Base-by-base conservation (phyloP, 2,113 vertebrate genomes). In the Halcyon malimbica region DNA sequence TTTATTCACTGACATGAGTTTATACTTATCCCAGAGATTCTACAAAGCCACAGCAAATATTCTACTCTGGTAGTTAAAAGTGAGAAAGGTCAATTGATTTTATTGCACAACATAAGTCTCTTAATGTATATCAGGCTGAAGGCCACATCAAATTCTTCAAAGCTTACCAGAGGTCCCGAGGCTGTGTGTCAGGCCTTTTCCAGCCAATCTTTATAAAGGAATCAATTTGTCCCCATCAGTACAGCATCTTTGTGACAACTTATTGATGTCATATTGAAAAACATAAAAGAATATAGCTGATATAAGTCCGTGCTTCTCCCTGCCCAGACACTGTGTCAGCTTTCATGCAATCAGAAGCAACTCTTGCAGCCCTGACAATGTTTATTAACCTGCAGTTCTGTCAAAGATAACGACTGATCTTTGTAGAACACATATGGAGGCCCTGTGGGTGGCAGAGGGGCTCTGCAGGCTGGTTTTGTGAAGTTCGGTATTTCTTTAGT, bases 61-160 rank as follows among this genome's bases (percentile, higher is more conserved):
- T 64, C 20, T 42, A 24, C 26, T 50, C 65, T 44, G 13, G 18
- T 56, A 79, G 24, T 68, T 87, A 60, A 89, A 60, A 89, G 77
- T 62, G 77, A 92, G 74, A 95, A 96, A 91, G 46, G 48, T 41
- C 65, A 95, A 26, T 3, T 91, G 73, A 93, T 80, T 91, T 76
- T 67, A 91, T 19, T 82, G 74, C 60, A 82, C 70, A 87, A 84
- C 41, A 54, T 35, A 76, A 87, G 65, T 35, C 86, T 54, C 67
- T 57, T 85, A 93, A 87, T 39, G 76, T 48, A 8, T 71, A 90
- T 69, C 48, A 85, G 37, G 74, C 75, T 83, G 65, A 90, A 93
- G 44, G 67, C 57, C n/a, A 77, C 59, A 77, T 35, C 79, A 85
- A 90, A 83, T 44, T 63, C 33, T 83, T 88, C n/a, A 1, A 89